phyloP scores from a whole-genome alignment of 2,888 invertebrate species.

The Lampropteryx suffumata region DNA sequence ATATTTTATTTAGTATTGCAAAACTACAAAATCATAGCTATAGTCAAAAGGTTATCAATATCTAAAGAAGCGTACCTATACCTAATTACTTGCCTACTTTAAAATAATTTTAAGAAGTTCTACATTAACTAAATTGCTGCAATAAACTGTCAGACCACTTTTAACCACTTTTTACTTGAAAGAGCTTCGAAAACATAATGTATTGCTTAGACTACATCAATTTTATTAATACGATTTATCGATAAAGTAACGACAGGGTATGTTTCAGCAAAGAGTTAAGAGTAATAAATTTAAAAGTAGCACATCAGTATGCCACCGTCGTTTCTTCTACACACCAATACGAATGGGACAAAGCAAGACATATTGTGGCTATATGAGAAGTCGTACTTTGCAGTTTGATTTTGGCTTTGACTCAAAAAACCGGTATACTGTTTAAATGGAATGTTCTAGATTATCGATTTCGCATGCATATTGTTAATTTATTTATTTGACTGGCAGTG shows the following conservation, averaged over 20 bases:
- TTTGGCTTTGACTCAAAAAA: constrained; percentile 35
- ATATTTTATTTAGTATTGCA: too few species aligned
- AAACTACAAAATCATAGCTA: too few species aligned
- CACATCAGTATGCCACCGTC: constrained; percentile 75
- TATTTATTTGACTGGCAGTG: too few species aligned
- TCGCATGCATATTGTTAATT: too few species aligned
- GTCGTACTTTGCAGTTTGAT: constrained; percentile 43
- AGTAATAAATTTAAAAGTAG: constrained; percentile 77
- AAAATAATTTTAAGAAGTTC: too few species aligned
- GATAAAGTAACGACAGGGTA: constrained; percentile 23
- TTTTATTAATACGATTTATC: constrained; percentile 31
- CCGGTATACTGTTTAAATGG: too few species aligned
- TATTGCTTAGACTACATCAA: constrained; percentile 23
- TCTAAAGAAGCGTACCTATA: too few species aligned
- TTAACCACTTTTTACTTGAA: constrained; percentile 16
- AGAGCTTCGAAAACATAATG: constrained; percentile 20
- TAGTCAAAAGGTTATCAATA: too few species aligned
- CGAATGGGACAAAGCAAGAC: constrained; percentile 75
- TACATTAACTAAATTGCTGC: constrained; percentile 3
- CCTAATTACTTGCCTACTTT: too few species aligned
- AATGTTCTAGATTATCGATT: too few species aligned
- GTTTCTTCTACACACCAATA: constrained; percentile 59
- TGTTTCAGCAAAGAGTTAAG: constrained; percentile 24
- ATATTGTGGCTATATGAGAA: constrained; percentile 63
- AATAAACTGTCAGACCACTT: constrained; percentile 16